These are phyloP conservation scores for Ictalurus furcatus DNA, from an alignment of 2,113 vertebrate genomes.

Conservation along the genomic window DNA sequence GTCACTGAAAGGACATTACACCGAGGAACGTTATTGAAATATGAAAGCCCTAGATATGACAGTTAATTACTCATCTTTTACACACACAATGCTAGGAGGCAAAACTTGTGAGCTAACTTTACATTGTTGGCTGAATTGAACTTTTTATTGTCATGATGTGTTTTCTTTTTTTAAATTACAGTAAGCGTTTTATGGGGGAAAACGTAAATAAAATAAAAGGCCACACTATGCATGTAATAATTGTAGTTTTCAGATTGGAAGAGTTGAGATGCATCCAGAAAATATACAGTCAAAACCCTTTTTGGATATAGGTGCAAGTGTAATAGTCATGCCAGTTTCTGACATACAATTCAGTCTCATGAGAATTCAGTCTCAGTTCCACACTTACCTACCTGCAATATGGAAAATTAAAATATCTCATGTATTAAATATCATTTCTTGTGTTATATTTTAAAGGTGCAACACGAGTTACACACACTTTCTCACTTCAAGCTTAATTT, in stretches of 20 bases:
- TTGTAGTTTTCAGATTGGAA: not conserved
- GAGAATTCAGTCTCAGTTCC: constrained; percentile 21
- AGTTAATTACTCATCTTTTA: constrained; percentile 37
- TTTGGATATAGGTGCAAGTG: not conserved
- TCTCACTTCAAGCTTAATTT: constrained; percentile 46
- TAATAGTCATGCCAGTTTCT: not conserved
- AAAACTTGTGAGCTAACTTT: constrained; percentile 22
- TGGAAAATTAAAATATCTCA: constrained; percentile 52
- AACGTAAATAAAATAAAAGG: not conserved
- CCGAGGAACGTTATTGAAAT: constrained; percentile 7
- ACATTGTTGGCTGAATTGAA: not conserved
- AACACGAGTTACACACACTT: constrained; percentile 49
- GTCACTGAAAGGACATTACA: constrained; percentile 38
- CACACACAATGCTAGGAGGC: constrained; percentile 12
- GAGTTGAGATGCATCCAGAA: not conserved
- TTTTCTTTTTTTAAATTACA: not conserved
- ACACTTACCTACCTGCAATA: not conserved
- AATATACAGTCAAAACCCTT: not conserved
- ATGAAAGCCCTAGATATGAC: constrained; percentile 11
- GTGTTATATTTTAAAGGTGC: constrained; percentile 51
- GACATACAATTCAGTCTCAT: not conserved
- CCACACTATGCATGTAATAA: not conserved
- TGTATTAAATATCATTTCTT: constrained; percentile 36
- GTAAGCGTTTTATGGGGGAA: not conserved
- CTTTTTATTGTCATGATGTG: not conserved